phyloP scores from a whole-genome alignment of 2,888 invertebrate species.

The Hyles lineata region DNA sequence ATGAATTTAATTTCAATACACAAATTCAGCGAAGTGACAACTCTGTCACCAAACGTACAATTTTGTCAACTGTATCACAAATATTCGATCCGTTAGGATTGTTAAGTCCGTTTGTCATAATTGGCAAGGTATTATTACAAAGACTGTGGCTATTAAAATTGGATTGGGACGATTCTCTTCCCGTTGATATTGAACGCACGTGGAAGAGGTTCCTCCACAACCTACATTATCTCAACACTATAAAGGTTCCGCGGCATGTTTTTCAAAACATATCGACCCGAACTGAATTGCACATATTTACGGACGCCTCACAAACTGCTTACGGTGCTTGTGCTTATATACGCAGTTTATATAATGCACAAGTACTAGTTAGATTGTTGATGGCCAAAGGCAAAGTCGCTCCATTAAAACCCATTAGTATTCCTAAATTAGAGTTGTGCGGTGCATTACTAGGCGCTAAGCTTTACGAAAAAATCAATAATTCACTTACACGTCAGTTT shows the following conservation, averaged over 20 bases:
- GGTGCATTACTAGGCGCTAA: conserved; percentile 22
- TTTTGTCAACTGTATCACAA: background rate
- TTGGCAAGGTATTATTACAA: background rate
- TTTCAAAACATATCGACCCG: background rate
- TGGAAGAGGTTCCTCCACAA: conserved; percentile 15
- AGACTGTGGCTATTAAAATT: background rate
- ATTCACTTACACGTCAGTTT: conserved; percentile 2
- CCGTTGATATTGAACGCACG: background rate
- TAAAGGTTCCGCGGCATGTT: background rate
- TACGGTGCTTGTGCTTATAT: background rate
- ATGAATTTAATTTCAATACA: background rate
- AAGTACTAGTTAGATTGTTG: conserved; percentile 17
- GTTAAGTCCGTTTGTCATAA: background rate
- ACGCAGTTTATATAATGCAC: background rate
- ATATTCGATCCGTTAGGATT: background rate
- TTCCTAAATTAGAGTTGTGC: conserved; percentile 34
- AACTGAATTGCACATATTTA: conserved; percentile 16
- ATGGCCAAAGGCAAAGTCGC: conserved; percentile 35
- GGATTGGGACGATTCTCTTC: background rate
- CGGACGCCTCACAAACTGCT: conserved; percentile 30
- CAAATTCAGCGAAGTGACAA: no score
- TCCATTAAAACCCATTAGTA: conserved; percentile 32
- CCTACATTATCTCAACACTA: background rate
- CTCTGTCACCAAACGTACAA: background rate
- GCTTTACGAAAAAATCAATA: conserved; percentile 12